Percentiles rank a stretch among this genome's conserved stretches.
These are phyloP conservation scores for Drosophila differens DNA, from an alignment of 2,888 invertebrate genomes.

Conservation along the genomic window DNA sequence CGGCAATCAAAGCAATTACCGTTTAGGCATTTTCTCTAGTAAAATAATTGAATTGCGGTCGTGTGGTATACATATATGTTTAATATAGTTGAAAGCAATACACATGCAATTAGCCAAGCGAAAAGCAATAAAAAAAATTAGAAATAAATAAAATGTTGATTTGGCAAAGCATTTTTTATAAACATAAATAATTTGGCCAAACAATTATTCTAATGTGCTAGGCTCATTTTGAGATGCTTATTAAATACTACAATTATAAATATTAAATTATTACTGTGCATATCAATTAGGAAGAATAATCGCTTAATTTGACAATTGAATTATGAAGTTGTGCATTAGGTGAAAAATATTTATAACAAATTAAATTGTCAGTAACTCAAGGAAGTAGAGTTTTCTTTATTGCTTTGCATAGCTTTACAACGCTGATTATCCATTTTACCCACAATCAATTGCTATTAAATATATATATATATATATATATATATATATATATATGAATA, in stretches of 20 bases:
- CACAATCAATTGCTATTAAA: slow-evolving; percentile 42
- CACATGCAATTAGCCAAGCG: slow-evolving; percentile 60
- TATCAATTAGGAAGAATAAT: not conserved
- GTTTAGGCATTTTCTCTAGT: slow-evolving; percentile 59
- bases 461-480: not conserved
- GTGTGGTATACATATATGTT: slow-evolving; percentile 54
- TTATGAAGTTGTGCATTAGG: not conserved
- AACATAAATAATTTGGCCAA: not conserved
- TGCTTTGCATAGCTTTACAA: not conserved
- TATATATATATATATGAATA: slow-evolving; percentile 33
- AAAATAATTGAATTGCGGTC: slow-evolving; percentile 76
- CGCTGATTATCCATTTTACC: slow-evolving; percentile 22
- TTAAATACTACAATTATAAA: not conserved
- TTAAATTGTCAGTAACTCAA: not conserved
- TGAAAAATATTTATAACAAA: not conserved
- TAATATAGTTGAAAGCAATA: slow-evolving; percentile 64
- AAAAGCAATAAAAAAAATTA: slow-evolving; percentile 29
- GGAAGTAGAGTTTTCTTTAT: not conserved
- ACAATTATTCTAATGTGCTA: not conserved
- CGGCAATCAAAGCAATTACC: slow-evolving; percentile 74
- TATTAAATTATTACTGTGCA: not conserved
- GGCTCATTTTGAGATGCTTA: not conserved
- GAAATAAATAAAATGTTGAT: not conserved
- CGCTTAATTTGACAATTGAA: not conserved
- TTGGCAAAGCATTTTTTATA: not conserved